Base-by-base conservation (phyloP, 37 sponge, comb jelly and placozoan genomes). In the Tethya wilhelma region DNA sequence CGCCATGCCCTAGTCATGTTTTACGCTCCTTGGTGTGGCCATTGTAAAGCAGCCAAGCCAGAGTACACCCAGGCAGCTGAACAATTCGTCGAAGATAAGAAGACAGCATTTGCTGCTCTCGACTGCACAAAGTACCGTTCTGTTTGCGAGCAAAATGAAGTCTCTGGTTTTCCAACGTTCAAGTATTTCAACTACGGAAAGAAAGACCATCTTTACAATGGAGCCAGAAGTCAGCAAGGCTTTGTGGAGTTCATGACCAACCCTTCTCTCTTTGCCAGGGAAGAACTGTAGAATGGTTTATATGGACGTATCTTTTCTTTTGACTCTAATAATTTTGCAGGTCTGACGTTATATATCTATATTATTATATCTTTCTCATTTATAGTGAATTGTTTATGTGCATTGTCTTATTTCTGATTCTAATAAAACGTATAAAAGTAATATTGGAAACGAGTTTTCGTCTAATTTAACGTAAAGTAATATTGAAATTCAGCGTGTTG, bases 21-120 rank as follows among this genome's bases (percentile, higher is more conserved):
- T 85, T 97, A 97, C 55, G 95, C 97, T 20, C 97, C 97, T 0
- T 96, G 95, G 95, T 96, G 97, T 73, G 97, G 97, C 29, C 97
- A 96, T 67, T 96, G 97, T 64, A 96, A 96, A 78, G 86, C 79
- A 2, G 93, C 97, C 28, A 96, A 96, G 66, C 97, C 97, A 53
- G 83, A 93, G 81, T 96, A 77, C 64, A 77, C 73, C 0, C 46
- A 38, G 49, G 91, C 97, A 31, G 97, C 97, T 14, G 84, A 85
- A 31, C 45, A 9, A 3, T 70, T 96, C 43, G 31, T 32, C 8
- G 72, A 69, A 1, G 84, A 94, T 44, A 90, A 81, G 75, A 94
- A 96, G 73, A 81, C 71, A 4, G 65, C 82, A 3, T 64, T 94
- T 60, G 91, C 85, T 34, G 95, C 95, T 22, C 65, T 94, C 0